Percentiles rank a stretch among this genome's conserved stretches.
These are phyloP conservation scores for Silurus aristotelis DNA, from an alignment of 2,797 vertebrate species.

Conservation along the genomic window DNA sequence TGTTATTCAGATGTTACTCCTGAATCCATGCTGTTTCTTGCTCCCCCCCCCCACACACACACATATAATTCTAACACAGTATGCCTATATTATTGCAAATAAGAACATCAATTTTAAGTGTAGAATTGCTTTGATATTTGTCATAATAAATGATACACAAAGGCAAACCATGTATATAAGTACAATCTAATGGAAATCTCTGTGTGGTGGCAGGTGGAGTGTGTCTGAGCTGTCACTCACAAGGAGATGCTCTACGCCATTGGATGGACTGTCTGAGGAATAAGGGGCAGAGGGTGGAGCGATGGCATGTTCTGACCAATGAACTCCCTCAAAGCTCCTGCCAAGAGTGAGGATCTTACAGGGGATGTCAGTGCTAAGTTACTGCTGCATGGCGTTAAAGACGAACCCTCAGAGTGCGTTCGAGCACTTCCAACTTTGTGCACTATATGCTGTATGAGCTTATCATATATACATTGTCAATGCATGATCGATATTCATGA, in stretches of 20 bases:
- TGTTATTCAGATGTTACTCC: background rate
- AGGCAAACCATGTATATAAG: background rate
- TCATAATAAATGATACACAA: background rate
- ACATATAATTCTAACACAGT: background rate
- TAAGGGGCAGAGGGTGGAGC: slow-evolving; percentile 76
- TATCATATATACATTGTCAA: slow-evolving; percentile 28
- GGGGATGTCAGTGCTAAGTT: slow-evolving; percentile 17
- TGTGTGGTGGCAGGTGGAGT: slow-evolving; percentile 74
- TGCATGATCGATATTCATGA: slow-evolving; percentile 39
- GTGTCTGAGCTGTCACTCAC: slow-evolving; percentile 77
- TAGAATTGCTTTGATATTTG: background rate
- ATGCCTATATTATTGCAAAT: slow-evolving; percentile 1
- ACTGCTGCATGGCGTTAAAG: slow-evolving; percentile 39
- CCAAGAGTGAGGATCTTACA: slow-evolving; percentile 34
- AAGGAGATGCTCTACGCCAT: slow-evolving; percentile 82
- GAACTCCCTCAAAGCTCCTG: slow-evolving; percentile 77
- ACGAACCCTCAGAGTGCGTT: slow-evolving; percentile 25
- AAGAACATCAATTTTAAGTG: slow-evolving; percentile 19
- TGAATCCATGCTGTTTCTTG: background rate
- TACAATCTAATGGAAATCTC: slow-evolving; percentile 8
- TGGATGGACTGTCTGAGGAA: slow-evolving; percentile 86
- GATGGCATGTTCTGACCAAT: slow-evolving; percentile 87
- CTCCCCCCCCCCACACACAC: no score
- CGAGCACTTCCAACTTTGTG: slow-evolving; percentile 33
- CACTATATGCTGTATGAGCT: slow-evolving; percentile 32